Base-by-base conservation (phyloP, 2,888 invertebrate species). In the Aporophyla lueneburgensis region DNA sequence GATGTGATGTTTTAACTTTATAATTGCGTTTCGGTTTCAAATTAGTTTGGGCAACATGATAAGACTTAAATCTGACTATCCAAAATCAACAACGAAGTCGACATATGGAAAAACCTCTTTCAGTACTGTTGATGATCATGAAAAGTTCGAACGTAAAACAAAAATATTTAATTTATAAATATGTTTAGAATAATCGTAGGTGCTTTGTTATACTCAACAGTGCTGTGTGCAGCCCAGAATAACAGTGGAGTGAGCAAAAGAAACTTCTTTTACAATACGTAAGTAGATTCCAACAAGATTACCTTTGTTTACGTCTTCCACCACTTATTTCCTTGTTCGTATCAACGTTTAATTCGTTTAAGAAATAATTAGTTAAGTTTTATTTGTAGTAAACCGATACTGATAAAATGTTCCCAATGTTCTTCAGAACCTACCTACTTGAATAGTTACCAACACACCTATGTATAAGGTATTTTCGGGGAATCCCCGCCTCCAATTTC, bases 231-330 rank as follows among this genome's bases (percentile, higher is more conserved):
- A 53, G 63, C n/a, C 16, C 68, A 81, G 51, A 66, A 62, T 33
- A 83, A 58, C 40, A 68, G 43, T 59, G 69, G 2, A 63, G 46
- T 19, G 14, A 86, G 81, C 27, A 89, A 90, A 63, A 94, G 92
- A 84, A 90, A 87, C 24, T 95, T 95, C 89, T 87, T 94, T 81
- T 94, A 94, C 75, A 87, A 92, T 69, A 91, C 83, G 95, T 95
- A 91, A 92, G 95, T 93, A 59, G 4, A 46, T 54, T 77, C 14
- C 9, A 53, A 21, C 0, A 24, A 27, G 59, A 71, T 33, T 71
- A 66, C 71, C 59, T 63, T 77, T 81, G 63, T 89, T 89, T 83
- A 81, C 53, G 46, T 74, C 27, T 74, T 58, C 4, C 16, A 10
- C 10, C 4, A 40, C 6, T 40, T 51, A 51, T 59, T 14, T 40